These are phyloP conservation scores for Toxonevra muliebris DNA, from an alignment of 2,888 invertebrate species.

Conservation along the genomic window DNA sequence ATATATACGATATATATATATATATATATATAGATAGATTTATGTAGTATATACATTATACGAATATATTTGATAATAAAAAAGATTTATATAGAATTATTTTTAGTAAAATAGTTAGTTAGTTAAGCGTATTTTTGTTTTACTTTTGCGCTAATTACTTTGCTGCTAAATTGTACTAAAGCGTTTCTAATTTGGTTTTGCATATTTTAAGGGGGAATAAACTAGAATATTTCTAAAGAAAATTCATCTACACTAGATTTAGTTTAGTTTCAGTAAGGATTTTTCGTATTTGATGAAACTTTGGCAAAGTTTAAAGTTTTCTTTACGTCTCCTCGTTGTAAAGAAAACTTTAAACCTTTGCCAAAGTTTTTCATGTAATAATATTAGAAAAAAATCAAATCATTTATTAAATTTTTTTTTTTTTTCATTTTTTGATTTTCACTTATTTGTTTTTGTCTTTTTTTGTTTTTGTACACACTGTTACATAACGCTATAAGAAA, in stretches of 20 bases:
- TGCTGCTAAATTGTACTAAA: background rate
- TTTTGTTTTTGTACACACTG: slow-evolving; percentile 28
- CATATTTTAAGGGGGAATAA: background rate
- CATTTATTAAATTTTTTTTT: slow-evolving; percentile 47
- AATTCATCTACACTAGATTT: slow-evolving; percentile 16
- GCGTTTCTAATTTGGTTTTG: slow-evolving; percentile 4
- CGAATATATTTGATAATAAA: background rate
- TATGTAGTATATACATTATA: background rate
- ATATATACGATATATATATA: slow-evolving; percentile 13
- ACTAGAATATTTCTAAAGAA: slow-evolving; percentile 10
- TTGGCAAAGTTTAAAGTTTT: slow-evolving; percentile 56
- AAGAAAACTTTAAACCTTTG: slow-evolving; percentile 53
- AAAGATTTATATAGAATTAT: background rate
- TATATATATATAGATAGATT: background rate
- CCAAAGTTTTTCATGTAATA: slow-evolving; percentile 53
- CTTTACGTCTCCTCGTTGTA: slow-evolving; percentile 13
- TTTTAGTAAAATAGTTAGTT: background rate
- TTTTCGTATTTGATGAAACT: slow-evolving; percentile 41
- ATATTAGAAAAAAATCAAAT: slow-evolving; percentile 62
- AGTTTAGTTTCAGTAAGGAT: background rate
- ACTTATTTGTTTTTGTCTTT: slow-evolving; percentile 21
- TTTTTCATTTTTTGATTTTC: slow-evolving; percentile 23
- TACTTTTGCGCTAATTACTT: background rate
- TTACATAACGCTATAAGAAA: slow-evolving; percentile 31
- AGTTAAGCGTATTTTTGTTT: background rate